A percentile compares a stretch with the other conserved stretches of the same genome.
These are phyloP conservation scores for Dynastes hyllus DNA, from an alignment of 2,888 invertebrate species.

Conservation along the genomic window DNA sequence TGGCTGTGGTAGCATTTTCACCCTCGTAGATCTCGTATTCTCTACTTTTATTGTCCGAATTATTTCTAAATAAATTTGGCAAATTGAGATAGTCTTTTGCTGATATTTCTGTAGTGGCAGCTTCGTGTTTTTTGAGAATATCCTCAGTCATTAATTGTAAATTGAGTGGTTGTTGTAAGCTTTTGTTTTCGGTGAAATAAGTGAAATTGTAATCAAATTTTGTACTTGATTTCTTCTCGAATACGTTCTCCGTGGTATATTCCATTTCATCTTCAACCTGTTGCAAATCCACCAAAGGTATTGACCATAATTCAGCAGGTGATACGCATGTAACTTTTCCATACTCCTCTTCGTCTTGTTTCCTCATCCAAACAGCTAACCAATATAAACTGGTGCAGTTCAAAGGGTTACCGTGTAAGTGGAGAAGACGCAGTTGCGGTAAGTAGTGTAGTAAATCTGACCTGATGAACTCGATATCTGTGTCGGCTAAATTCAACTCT, in stretches of 20 bases:
- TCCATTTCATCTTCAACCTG: constrained; percentile 55
- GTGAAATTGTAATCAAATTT: constrained; percentile 40
- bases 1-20: constrained; percentile 60
- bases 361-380: constrained; percentile 81
- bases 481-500: constrained; percentile 80
- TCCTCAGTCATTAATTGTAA: background rate
- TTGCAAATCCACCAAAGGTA: constrained; percentile 67
- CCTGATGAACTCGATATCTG: constrained; percentile 78
- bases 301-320: constrained; percentile 67
- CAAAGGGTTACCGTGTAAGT: constrained; percentile 81
- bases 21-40: constrained; percentile 28
- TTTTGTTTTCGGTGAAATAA: constrained; percentile 8
- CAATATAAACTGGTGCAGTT: constrained; percentile 80
- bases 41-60: constrained; percentile 10
- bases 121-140: background rate
- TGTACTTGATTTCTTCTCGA: constrained; percentile 7
- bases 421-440: constrained; percentile 79
- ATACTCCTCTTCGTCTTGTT: constrained; percentile 70
- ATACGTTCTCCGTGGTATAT: constrained; percentile 19
- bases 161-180: background rate
- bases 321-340: constrained; percentile 69
- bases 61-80: constrained; percentile 20
- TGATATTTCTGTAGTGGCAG: constrained; percentile 5
- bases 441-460: constrained; percentile 81
- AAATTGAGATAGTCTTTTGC: background rate